Base-by-base conservation (phyloP, 2,888 invertebrate species). In the Pheosia tremula region DNA sequence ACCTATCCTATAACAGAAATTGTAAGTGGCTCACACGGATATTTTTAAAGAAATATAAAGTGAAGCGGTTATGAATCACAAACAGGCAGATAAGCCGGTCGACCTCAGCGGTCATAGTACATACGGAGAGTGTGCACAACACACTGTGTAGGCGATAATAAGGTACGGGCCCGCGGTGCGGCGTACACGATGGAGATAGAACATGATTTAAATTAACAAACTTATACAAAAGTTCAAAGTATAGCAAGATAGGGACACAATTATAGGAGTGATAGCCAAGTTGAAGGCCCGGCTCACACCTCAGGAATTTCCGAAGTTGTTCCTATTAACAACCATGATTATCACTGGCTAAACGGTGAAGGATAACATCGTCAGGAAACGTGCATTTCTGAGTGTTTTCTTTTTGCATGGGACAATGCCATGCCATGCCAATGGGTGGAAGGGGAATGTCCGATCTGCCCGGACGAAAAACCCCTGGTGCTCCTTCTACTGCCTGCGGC, bases 41-140 rank as follows among this genome's bases (percentile, higher is more conserved):
- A n/a, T 41, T 7, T 55, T 55, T 13, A 55, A 55, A 55, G 55
- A 37, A 39, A 39, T 39, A 55, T 39, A 10, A 39, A 10, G n/a
- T 55, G 38, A 39, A 55, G 39, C 55, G 55, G 38, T 55, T 39
- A 39, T 39, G 55, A 55, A 55, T 55, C 55, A 55, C 55, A 55
- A 39, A 55, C 55, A 41, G 13, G 8, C 36, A 38, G 55, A 55
- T 55, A 55, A 55, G 39, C 55, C n/a, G 13, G 36, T 53, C 39
- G 55, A 39, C 38, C 55, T 39, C 13, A 55, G n/a, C 55, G 39
- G 55, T 38, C 55, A 39, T 10, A 13, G 39, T 39, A 39, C 24
- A 24, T 7, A 55, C n/a, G 3, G 6, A 39, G 7, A 55, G n/a
- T 54, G 39, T 55, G 39, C 41, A 55, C 39, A 55, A 13, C 41